phyloP scores from a whole-genome alignment of 2,888 invertebrate species.

The Tachina fera region DNA sequence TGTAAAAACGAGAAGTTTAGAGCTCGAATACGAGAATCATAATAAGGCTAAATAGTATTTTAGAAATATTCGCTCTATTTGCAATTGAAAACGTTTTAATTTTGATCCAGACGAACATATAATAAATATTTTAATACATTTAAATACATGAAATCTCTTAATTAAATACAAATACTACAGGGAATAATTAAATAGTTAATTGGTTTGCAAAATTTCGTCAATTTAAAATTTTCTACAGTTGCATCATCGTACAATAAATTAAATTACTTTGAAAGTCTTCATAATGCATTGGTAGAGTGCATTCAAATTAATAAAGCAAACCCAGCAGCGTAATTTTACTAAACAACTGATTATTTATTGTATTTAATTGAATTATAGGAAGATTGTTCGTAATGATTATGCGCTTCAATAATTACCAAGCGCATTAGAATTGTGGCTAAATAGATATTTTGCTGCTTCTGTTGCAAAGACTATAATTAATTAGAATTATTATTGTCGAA shows the following conservation, averaged over 20 bases:
- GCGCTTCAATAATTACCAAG: slow-evolving; percentile 59
- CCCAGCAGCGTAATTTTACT: neutral
- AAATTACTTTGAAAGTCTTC: slow-evolving; percentile 25
- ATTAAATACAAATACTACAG: slow-evolving; percentile 29
- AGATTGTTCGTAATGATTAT: slow-evolving; percentile 22
- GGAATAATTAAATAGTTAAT: slow-evolving; percentile 43
- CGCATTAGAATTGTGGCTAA: slow-evolving; percentile 29
- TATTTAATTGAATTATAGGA: neutral
- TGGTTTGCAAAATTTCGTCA: neutral
- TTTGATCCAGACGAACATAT: too few relatives aligned
- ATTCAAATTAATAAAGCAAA: slow-evolving; percentile 18
- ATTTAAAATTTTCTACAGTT: slow-evolving; percentile 27
- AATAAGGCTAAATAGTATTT: too few relatives aligned
- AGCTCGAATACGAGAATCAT: too few relatives aligned
- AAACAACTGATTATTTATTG: neutral
- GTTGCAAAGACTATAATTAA: neutral
- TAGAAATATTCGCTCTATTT: too few relatives aligned
- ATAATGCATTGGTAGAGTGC: neutral
- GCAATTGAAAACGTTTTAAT: too few relatives aligned
- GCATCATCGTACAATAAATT: slow-evolving; percentile 31
- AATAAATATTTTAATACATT: neutral
- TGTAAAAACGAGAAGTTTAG: too few relatives aligned
- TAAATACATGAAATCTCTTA: slow-evolving; percentile 5
- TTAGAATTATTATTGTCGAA: slow-evolving; percentile 28
- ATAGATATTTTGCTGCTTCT: neutral